These are phyloP conservation scores for Sinocyclocheilus anshuiensis DNA, from an alignment of 2,113 vertebrate genomes.

Conservation along the genomic window DNA sequence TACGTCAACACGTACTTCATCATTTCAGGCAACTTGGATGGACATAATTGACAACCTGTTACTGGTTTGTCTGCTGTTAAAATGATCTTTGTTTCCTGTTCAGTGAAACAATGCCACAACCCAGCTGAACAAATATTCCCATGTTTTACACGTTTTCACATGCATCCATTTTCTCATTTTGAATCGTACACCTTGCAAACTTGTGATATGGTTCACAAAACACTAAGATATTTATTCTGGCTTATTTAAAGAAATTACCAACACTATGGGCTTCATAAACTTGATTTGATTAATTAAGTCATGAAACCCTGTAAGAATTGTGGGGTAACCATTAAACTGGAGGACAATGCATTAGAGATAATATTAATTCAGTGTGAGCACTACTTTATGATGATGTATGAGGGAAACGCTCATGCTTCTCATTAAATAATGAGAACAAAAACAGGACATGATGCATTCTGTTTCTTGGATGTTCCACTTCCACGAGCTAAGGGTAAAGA, in stretches of 20 bases:
- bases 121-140: background rate
- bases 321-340: background rate
- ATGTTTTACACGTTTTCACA: background rate
- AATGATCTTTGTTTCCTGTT: background rate
- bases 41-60: background rate
- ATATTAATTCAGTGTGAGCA: background rate
- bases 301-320: background rate
- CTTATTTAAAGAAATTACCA: background rate
- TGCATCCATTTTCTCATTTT: background rate
- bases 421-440: slow-evolving; percentile 46
- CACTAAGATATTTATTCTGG: slow-evolving; percentile 1
- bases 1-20: no score
- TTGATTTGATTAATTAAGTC: slow-evolving; percentile 28
- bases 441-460: slow-evolving; percentile 24
- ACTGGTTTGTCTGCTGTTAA: background rate
- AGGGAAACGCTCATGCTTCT: slow-evolving; percentile 13
- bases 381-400: slow-evolving; percentile 60
- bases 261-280: background rate
- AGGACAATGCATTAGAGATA: background rate
- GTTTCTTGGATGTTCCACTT: background rate
- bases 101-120: background rate
- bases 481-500: background rate
- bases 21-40: no score
- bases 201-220: background rate
- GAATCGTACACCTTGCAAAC: background rate